Evolutionary conservation across 2,888 invertebrate genomes (phyloP), one percentile per base, ranked within the genome.

Genomic region (Cremastinae sp.): DNA sequence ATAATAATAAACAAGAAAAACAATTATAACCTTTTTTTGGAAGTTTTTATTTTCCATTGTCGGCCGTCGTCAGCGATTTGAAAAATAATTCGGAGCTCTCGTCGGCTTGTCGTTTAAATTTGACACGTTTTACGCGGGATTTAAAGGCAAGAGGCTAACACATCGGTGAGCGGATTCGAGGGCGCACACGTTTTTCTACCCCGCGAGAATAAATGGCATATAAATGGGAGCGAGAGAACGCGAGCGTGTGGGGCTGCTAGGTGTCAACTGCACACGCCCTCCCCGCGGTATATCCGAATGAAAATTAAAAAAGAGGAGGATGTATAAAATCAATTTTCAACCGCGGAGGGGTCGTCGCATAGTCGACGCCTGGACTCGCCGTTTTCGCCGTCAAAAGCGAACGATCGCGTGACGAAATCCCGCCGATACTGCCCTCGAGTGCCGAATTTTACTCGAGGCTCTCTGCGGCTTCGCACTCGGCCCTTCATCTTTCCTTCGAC

Each of bases 261-360:
- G 80, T 85, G 85, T 84, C 84, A 84, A 82, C 79, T 78, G 81
- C 84, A 84, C 83, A 78, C 80, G 58, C 71, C 73, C 74, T 70
- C 47, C 75, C 61, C 51, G 41, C 65, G 51, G 65, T 70, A n/a
- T n/a, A 76, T 65, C 73, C 59, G 80, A 82, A 84, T 83, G 86
- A 86, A 87, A 87, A 84, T 86, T 86, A 81, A 83, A 76, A 84
- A 84, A 85, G 84, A 76, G 68, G 51, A 70, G 74, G 54, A 65
- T 78, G 65, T 74, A 65, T 72, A 78, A 79, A 78, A 79, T 78
- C 74, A 78, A 79, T 78, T 64, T 41, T 38, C 75, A 56, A 65
- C 65, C 61, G 43, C 51, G 49, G 71, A 68, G 73, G 64, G 78
- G n/a, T 12, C 12, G 41, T 43, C n/a, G 66, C 16, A 56, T 47